Base-by-base conservation (phyloP, 2,113 vertebrate genomes). In the Agapornis roseicollis region DNA sequence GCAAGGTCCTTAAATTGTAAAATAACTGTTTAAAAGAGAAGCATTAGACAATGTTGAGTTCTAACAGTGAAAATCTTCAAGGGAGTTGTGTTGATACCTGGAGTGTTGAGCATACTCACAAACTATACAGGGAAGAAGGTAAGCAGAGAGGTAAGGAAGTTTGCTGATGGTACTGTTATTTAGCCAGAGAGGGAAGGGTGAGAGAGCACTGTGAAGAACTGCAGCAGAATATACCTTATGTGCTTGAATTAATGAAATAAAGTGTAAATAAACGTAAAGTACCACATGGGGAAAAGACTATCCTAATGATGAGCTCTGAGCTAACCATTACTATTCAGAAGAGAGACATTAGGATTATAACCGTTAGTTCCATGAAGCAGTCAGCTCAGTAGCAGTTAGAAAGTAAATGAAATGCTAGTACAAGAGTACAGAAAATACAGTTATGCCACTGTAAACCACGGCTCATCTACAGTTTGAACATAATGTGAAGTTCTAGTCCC, bases 271-370 rank as follows among this genome's bases (percentile, higher is more conserved):
- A 93, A 77, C 88, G 88, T 77, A 61, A 95, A 90, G 44, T 70
- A 64, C 42, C 82, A 80, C 74, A 85, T 13, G 28, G 50, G 92
- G 68, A 85, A 93, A 93, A 94, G 82, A 66, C 68, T 85, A n/a
- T 58, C 71, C 74, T 83, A 91, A 93, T 80, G 0, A 91, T 93
- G 88, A 91, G 76, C 74, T 91, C 82, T 69, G 70, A 89, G 66
- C 44, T 89, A 85, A 44, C 44, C 41, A 85, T 95, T 91, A 82
- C 56, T 89, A 88, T 88, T 91, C 92, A 94, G 85, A 94, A 90
- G 92, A 94, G 79, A 93, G 28, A 82, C 18, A 17, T 94, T 89
- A 69, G 61, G 35, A 82, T 80, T 90, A 49, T 88, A 93, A 88
- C 42, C 64, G 44, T 63, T 61, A 77, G 35, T 80, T 93, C 49